Percentiles rank a stretch among this genome's conserved stretches.
Evolutionary conservation across 2,113 vertebrate genomes (phyloP).

Genomic region (Prunella himalayana): DNA sequence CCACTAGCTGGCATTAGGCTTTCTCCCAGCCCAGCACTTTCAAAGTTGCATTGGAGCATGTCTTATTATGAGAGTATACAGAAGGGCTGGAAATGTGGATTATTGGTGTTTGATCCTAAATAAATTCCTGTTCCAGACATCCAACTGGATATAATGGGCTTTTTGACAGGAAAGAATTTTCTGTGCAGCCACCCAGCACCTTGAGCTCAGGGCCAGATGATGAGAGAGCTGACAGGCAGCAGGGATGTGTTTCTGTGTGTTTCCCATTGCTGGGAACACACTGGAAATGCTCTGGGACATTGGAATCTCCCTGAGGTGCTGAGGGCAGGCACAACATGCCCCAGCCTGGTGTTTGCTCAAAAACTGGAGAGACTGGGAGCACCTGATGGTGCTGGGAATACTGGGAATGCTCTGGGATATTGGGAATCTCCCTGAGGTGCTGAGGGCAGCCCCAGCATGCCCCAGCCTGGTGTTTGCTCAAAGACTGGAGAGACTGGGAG

Average conservation of each 20-base stretch:
- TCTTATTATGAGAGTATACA: not conserved
- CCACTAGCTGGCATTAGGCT: not conserved
- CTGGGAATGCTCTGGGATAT: accelerated
- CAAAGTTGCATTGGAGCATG: not conserved
- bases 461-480: not conserved
- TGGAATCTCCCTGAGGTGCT: not conserved
- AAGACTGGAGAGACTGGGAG: accelerated
- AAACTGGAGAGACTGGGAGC: accelerated
- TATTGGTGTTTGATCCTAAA: not conserved
- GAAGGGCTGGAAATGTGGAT: not conserved
- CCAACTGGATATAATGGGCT: not conserved
- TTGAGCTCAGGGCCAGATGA: not conserved
- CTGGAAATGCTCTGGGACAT: accelerated
- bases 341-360: not conserved
- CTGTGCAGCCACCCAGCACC: not conserved
- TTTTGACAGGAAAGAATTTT: not conserved
- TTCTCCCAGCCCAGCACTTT: not conserved
- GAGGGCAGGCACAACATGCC: not conserved
- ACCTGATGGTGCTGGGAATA: accelerated
- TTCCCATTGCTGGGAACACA: not conserved
- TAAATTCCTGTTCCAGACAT: not conserved
- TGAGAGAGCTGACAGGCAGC: not conserved
- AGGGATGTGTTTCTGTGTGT: not conserved
- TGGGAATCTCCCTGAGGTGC: not conserved
- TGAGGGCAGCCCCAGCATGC: not conserved